Evolutionary conservation across 2,888 invertebrate species (phyloP).

Genomic region (Cantharis flavilabris): DNA sequence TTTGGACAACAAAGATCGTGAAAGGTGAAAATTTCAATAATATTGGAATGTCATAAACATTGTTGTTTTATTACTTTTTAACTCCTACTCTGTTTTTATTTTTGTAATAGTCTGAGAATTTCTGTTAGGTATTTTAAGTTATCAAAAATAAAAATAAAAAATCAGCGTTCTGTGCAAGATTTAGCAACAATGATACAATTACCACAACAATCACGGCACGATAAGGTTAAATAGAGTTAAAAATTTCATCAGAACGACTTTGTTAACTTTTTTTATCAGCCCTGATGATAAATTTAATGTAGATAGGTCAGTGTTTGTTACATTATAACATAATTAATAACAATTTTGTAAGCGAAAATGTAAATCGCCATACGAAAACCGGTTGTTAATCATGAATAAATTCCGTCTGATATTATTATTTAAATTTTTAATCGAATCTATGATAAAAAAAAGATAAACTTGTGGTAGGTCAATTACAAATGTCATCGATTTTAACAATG

Average conservation of each 20-base stretch:
- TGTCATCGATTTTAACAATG: background rate
- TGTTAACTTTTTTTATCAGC: background rate
- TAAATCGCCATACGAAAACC: background rate
- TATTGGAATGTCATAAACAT: background rate
- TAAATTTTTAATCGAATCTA: background rate
- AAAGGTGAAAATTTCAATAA: background rate
- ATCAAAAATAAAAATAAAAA: background rate
- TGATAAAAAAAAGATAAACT: background rate
- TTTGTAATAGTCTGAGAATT: background rate
- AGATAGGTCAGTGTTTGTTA: background rate
- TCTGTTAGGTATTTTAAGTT: background rate
- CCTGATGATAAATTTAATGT: background rate
- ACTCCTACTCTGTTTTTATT: background rate
- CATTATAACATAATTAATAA: background rate
- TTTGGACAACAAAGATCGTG: background rate
- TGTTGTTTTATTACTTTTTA: background rate
- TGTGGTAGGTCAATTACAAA: background rate
- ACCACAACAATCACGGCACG: background rate
- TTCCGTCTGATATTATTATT: background rate
- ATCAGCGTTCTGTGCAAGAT: background rate
- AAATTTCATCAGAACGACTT: background rate
- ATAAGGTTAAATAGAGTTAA: background rate
- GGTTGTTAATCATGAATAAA: background rate
- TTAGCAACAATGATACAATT: background rate
- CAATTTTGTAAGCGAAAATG: background rate